Evolutionary conservation across 2,888 invertebrate genomes (phyloP).

Genomic region (Ctena decussata): DNA sequence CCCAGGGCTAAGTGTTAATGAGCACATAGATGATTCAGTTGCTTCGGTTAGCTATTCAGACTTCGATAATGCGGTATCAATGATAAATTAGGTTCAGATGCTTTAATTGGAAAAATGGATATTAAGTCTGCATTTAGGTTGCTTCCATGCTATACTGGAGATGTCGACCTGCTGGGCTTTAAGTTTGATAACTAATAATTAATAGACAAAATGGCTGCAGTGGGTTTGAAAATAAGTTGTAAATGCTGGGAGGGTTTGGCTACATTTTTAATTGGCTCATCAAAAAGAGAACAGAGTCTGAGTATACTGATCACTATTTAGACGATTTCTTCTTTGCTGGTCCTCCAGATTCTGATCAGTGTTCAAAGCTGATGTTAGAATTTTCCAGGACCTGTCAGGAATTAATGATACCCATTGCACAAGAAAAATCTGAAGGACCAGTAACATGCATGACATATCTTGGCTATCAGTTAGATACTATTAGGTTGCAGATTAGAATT

Average conservation of each 20-base stretch:
- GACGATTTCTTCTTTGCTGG: slow-evolving; percentile 38
- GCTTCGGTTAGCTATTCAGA: slow-evolving; percentile 14
- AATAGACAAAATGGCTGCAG: slow-evolving; percentile 19
- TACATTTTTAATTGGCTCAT: slow-evolving; percentile 18
- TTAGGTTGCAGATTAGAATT: background rate
- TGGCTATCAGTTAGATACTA: slow-evolving; percentile 29
- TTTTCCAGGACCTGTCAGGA: slow-evolving; percentile 13
- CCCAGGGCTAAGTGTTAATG: slow-evolving; percentile 23
- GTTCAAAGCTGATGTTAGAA: background rate
- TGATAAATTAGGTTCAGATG: slow-evolving; percentile 8
- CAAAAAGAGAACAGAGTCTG: no score
- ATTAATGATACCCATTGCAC: slow-evolving; percentile 18
- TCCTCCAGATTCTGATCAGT: background rate
- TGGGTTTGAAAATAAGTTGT: slow-evolving; percentile 18
- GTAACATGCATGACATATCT: slow-evolving; percentile 11
- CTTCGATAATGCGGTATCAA: slow-evolving; percentile 32
- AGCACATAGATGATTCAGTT: slow-evolving; percentile 10
- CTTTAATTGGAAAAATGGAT: slow-evolving; percentile 25
- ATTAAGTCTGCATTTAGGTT: slow-evolving; percentile 32
- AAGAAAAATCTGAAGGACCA: slow-evolving; percentile 30
- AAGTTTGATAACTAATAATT: background rate
- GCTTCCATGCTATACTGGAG: slow-evolving; percentile 2
- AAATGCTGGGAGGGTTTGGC: slow-evolving; percentile 19
- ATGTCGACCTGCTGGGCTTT: slow-evolving; percentile 22
- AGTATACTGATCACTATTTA: slow-evolving; percentile 13